Evolutionary conservation across 2,113 vertebrate genomes (phyloP).

Genomic region (Tupaia tana): DNA sequence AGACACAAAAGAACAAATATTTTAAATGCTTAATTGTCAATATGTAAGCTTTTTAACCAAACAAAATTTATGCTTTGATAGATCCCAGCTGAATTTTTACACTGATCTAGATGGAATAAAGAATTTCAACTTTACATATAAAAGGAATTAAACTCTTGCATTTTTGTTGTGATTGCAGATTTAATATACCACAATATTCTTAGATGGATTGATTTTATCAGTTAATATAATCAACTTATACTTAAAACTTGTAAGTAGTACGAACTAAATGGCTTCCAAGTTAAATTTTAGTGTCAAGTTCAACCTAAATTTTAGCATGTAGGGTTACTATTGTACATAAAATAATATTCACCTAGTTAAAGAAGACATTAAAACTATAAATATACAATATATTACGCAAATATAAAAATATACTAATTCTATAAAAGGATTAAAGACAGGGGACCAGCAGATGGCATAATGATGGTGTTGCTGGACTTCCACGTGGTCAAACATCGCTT

Average conservation of each 20-base stretch:
- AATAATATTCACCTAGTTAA: conserved; percentile 62
- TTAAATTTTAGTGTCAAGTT: neutral
- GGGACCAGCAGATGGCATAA: too few relatives aligned
- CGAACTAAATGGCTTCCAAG: conserved; percentile 49
- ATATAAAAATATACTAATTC: conserved; percentile 73
- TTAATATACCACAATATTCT: conserved; percentile 49
- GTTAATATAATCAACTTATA: conserved; percentile 45
- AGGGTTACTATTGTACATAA: conserved; percentile 26
- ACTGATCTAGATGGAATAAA: conserved; percentile 52
- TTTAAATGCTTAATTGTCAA: conserved; percentile 67
- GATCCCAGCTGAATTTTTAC: conserved; percentile 67
- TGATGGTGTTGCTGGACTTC: too few relatives aligned
- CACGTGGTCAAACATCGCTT: too few relatives aligned
- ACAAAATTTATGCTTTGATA: conserved; percentile 65
- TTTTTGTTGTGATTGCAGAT: conserved; percentile 76
- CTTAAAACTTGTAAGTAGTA: conserved; percentile 48
- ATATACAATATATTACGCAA: conserved; percentile 73
- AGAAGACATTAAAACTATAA: conserved; percentile 73
- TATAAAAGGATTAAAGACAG: conserved; percentile 69
- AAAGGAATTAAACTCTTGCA: conserved; percentile 65
- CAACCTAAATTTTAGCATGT: conserved; percentile 59
- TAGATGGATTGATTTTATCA: conserved; percentile 49
- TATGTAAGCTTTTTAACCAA: conserved; percentile 64
- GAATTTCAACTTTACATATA: conserved; percentile 66
- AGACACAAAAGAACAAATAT: conserved; percentile 42